Base-by-base conservation (phyloP, 2,113 vertebrate genomes). In the Euleptes europaea region DNA sequence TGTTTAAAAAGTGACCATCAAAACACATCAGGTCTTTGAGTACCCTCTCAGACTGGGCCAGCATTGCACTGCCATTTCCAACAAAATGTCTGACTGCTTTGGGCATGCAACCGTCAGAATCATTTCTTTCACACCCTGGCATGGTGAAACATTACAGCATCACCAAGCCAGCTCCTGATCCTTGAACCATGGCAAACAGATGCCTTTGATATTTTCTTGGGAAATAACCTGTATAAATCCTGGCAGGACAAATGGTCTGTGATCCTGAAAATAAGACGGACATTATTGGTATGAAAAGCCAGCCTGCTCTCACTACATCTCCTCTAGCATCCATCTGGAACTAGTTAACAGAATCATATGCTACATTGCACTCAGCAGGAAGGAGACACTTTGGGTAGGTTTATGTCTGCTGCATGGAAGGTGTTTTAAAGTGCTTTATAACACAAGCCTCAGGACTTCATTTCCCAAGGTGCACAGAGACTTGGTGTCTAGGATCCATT, bases 141-240 rank as follows among this genome's bases (percentile, higher is more conserved):
- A 57, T 49, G 1, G 57, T 35, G 26, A 66, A 17, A 74, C 71
- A 28, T 5, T 42, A 3, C 19, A n/a, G 6, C 3, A 19, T 12
- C 38, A 66, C 8, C 44, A 11, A 33, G n/a, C 31, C 54, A n/a
- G 23, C 42, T 21, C 66, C 26, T 71, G 26, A 19, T 4, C 14
- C 47, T 65, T 63, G 84, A 60, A 4, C 63, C 9, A 40, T 40
- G 26, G 35, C 67, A 78, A 78, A 19, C 31, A 47, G 78, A 33
- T 33, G 31, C 79, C 13, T 54, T 69, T 84, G 83, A 77, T 84
- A 31, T 63, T 83, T 82, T 72, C 69, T 82, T 82, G 79, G 66
- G 67, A 82, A 82, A 82, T 71, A 71, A 70, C 80, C 80, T 82
- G 33, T 19, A 71, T 82, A 71, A 82, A 82, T 71, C 51, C n/a